Evolutionary conservation across 2,888 invertebrate genomes (phyloP).

Genomic region (Yponomeuta cagnagella): DNA sequence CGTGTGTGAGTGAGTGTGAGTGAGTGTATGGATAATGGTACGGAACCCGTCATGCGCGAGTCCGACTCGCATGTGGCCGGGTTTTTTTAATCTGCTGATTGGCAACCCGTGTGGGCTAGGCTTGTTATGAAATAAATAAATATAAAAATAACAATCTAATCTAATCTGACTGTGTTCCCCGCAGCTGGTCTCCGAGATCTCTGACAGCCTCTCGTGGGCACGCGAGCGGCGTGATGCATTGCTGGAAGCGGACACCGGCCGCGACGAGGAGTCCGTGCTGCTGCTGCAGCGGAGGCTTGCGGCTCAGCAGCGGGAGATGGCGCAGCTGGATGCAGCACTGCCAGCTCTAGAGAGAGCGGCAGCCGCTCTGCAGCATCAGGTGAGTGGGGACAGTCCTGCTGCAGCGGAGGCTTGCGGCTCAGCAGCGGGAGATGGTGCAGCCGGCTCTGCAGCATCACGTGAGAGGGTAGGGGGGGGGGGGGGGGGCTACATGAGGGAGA

Average conservation of each 20-base stretch:
- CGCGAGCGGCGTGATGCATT: slow-evolving; percentile 87
- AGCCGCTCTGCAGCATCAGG: slow-evolving; percentile 63
- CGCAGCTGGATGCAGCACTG: slow-evolving; percentile 84
- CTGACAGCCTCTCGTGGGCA: slow-evolving; percentile 96
- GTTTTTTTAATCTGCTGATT: no score
- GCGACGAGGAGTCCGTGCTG: slow-evolving; percentile 94
- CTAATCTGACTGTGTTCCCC: neutral
- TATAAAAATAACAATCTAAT: neutral
- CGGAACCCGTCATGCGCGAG: no score
- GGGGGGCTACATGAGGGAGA: no score
- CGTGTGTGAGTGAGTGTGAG: no score
- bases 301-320: slow-evolving; percentile 85
- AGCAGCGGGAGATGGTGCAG: no score
- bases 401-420: no score
- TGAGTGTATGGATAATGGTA: no score
- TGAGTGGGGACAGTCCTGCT: neutral
- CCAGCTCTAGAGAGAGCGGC: slow-evolving; percentile 82
- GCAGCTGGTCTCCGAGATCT: slow-evolving; percentile 91
- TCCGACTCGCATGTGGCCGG: no score
- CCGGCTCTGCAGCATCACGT: no score
- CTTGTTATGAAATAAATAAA: no score
- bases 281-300: slow-evolving; percentile 89
- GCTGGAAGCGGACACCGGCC: slow-evolving; percentile 86
- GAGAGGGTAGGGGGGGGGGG: no score
- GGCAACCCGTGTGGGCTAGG: no score